These are phyloP conservation scores for Patella caerulea DNA, from an alignment of 2,888 invertebrate genomes.

Conservation along the genomic window DNA sequence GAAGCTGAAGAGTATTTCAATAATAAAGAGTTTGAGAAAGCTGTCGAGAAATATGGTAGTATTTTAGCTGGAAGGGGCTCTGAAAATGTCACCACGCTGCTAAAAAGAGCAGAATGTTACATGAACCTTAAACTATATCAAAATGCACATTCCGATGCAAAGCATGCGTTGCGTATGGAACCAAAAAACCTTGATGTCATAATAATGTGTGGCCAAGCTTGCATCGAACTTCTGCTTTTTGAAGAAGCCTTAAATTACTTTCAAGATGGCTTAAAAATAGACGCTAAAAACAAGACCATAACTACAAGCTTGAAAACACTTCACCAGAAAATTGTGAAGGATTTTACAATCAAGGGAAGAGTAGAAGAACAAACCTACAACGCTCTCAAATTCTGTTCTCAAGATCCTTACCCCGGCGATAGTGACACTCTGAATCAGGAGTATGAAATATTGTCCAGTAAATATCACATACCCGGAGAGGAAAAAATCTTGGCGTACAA, in stretches of 20 bases:
- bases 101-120: conserved; percentile 32
- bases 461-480: conserved; percentile 48
- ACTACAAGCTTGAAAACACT: conserved; percentile 47
- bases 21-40: conserved; percentile 9
- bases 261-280: conserved; percentile 51
- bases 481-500: conserved; percentile 26
- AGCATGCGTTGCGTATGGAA: conserved; percentile 40
- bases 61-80: conserved; percentile 13
- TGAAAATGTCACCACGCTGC: conserved; percentile 16
- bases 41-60: conserved; percentile 19
- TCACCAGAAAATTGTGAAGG: conserved; percentile 50
- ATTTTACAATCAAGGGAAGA: conserved; percentile 38
- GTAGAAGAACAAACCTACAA: conserved; percentile 50
- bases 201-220: conserved; percentile 46
- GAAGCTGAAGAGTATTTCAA: conserved; percentile 12
- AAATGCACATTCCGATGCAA: conserved; percentile 45
- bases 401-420: conserved; percentile 62
- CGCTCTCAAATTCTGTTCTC: conserved; percentile 55
- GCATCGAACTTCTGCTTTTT: conserved; percentile 43
- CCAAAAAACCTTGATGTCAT: conserved; percentile 31
- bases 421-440: conserved; percentile 52
- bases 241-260: conserved; percentile 54
- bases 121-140: conserved; percentile 34
- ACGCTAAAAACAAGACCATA: conserved; percentile 47
- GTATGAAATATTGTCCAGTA: conserved; percentile 53